Base-by-base conservation (phyloP, 2,888 invertebrate genomes). In the Steinernema carpocapsae region DNA sequence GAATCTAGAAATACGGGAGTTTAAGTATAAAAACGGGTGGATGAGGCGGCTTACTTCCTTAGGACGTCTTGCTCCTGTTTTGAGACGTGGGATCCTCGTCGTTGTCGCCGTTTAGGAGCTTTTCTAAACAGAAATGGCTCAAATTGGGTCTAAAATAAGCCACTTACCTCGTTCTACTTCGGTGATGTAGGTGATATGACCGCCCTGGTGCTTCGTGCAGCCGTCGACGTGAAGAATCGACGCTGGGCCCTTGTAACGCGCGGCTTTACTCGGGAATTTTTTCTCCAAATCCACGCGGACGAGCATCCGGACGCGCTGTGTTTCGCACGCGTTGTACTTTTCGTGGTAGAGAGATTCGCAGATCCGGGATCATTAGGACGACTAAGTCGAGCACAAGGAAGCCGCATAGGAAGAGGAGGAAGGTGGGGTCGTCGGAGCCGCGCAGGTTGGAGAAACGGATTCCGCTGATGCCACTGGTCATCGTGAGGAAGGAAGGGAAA, bases 181-280 rank as follows among this genome's bases (percentile, higher is more conserved):
- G 12, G n/a, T 19, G 6, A 56, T 56, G 56, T 56, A 56, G 6
- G 56, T 56, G 26, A 56, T 26, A 19, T 56, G 56, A 26, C n/a
- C 56, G 4, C n/a, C 56, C 26, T 26, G 22, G 6, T 24, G n/a
- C 26, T 56, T 6, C 6, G 56, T 56, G 24, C 22, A 12, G 22
- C 56, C 56, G 1, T 14, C 26, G 26, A 56, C 56, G 22, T 56
- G 56, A 6, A 56, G 6, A 12, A 26, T 22, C 22, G 56, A 26
- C 6, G 12, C 26, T 10, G 26, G 26, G 14, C 56, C 56, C 26
- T 26, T 56, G 26, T 24, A 26, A 12, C 6, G 56, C n/a, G 26
- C 26, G 26, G 22, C 26, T 19, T 56, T 26, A 12, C 26, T 26
- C 6, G 56, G 56, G 56, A 56, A 56, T n/a, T n/a, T 56, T 26